A percentile compares a stretch with the other conserved stretches of the same genome.
These are phyloP conservation scores for Gadus macrocephalus DNA, from an alignment of 2,113 vertebrate genomes.

Conservation along the genomic window DNA sequence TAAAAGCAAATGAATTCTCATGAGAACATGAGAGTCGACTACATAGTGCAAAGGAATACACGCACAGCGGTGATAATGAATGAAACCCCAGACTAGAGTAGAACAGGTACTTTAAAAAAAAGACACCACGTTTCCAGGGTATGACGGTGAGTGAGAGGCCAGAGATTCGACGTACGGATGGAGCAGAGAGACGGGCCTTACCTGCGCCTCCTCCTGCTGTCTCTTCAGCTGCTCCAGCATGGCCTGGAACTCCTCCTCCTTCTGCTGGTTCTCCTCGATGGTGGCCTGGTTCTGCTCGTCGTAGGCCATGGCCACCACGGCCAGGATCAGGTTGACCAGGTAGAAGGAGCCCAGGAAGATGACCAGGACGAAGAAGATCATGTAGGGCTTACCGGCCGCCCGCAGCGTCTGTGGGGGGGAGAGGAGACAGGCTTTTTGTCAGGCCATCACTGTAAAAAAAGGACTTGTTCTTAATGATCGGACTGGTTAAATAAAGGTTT, in stretches of 20 bases:
- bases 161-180: background rate
- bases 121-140: too few species aligned
- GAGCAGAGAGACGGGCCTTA: constrained; percentile 43
- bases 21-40: too few species aligned
- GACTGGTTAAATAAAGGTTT: too few species aligned
- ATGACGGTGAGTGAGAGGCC: too few species aligned
- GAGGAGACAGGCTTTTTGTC: background rate
- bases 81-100: too few species aligned
- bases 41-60: too few species aligned
- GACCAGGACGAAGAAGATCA: constrained; percentile 98
- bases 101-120: too few species aligned
- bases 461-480: too few species aligned
- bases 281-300: constrained; percentile 98
- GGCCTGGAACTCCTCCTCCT: constrained; percentile 95
- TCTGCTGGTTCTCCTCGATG: constrained; percentile 90
- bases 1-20: too few species aligned
- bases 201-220: constrained; percentile 97
- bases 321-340: constrained; percentile 93
- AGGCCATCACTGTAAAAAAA: too few species aligned
- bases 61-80: too few species aligned
- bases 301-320: constrained; percentile 98
- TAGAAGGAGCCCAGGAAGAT: constrained; percentile 99
- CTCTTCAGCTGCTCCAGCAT: constrained; percentile 96
- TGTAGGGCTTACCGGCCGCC: constrained; percentile 95
- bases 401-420: constrained; percentile 79